Conservation (phyloP, 1,140 invertebrate genomes). For the Caenorhabditis tropicalis region DNA sequence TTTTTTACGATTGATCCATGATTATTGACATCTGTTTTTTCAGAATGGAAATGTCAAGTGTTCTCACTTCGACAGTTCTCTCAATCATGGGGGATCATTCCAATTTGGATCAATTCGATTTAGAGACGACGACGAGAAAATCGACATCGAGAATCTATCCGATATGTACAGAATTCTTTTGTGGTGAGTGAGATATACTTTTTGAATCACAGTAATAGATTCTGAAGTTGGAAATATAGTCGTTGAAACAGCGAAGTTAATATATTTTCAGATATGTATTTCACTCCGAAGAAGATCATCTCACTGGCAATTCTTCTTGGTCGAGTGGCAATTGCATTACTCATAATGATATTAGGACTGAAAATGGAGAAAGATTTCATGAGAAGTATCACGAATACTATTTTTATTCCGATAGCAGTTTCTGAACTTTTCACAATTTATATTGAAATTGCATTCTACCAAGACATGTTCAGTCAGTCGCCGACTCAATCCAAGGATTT, state of each 20-base stretch:
- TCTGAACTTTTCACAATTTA: conserved; percentile 46
- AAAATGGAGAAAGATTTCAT: conserved; percentile 49
- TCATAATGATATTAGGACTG: conserved; percentile 36
- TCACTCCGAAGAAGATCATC: conserved; percentile 1
- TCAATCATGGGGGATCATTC: background rate
- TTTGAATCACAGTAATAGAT: background rate
- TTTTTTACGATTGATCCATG: background rate
- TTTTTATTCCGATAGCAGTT: conserved; percentile 33
- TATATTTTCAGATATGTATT: conserved; percentile 15
- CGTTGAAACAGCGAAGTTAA: background rate
- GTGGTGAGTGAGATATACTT: background rate
- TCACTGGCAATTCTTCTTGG: background rate
- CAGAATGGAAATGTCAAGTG: background rate
- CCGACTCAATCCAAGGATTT: background rate
- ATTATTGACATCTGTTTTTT: background rate
- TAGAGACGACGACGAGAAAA: background rate
- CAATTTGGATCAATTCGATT: background rate
- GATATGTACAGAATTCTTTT: conserved; percentile 15
- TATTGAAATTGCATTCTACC: conserved; percentile 12
- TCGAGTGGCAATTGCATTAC: conserved; percentile 5
- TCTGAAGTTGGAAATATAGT: background rate
- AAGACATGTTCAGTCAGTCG: conserved; percentile 4
- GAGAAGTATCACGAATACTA: conserved; percentile 31
- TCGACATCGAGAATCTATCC: background rate
- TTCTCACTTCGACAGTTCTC: background rate